Conservation (phyloP, 2,113 vertebrate species). For the Oceanites oceanicus region DNA sequence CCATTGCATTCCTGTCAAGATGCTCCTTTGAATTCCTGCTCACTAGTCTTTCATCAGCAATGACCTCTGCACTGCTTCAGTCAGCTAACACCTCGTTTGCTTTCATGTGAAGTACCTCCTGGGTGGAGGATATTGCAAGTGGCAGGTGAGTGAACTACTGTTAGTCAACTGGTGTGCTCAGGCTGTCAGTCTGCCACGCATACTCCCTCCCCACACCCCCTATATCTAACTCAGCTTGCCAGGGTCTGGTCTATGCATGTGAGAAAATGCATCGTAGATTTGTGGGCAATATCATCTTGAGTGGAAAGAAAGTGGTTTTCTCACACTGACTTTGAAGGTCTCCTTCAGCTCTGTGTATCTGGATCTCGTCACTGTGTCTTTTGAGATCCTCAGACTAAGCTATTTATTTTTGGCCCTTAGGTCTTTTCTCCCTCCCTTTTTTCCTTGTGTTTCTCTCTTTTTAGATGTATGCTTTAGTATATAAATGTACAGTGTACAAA, state of each 20-base stretch:
- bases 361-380: not conserved
- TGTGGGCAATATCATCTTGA: not conserved
- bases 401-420: not conserved
- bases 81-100: slow-evolving; percentile 55
- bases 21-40: slow-evolving; percentile 43
- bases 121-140: not conserved
- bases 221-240: not conserved
- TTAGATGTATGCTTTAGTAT: not conserved
- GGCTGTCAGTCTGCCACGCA: not conserved
- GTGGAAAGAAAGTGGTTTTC: not conserved
- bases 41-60: slow-evolving; percentile 37
- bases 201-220: not conserved
- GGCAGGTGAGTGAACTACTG: slow-evolving; percentile 9
- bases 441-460: not conserved
- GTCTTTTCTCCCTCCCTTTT: not conserved
- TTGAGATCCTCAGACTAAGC: not conserved
- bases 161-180: not conserved
- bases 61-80: slow-evolving; percentile 45
- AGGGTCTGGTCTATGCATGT: not conserved
- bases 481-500: not conserved
- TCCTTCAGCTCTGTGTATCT: not conserved
- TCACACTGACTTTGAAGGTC: not conserved
- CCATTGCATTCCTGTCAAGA: slow-evolving; percentile 38
- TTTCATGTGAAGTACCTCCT: slow-evolving; percentile 46
- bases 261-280: not conserved